Evolutionary conservation across 2,797 vertebrate species (phyloP).

Genomic region (Monodelphis domestica): DNA sequence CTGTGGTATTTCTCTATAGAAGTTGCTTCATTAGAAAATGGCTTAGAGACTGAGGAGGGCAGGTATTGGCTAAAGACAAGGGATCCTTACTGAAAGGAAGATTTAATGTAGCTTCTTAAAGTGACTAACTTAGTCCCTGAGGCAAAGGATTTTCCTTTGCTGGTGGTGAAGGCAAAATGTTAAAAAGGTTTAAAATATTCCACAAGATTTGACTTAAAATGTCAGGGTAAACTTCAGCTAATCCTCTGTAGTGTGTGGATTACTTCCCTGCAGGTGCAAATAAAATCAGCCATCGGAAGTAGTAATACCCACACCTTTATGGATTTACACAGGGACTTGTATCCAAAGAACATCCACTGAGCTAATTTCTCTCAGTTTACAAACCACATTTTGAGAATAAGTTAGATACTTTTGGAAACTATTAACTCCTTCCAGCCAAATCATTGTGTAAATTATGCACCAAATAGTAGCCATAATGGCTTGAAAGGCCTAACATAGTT

Average conservation of each 20-base stretch:
- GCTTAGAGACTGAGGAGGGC: background rate
- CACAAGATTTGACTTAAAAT: constrained; percentile 18
- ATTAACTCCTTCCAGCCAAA: background rate
- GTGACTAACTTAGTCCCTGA: background rate
- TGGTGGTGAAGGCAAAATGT: background rate
- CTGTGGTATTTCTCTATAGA: background rate
- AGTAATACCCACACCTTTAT: background rate
- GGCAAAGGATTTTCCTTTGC: background rate
- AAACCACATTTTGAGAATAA: background rate
- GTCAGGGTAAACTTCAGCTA: constrained; percentile 8
- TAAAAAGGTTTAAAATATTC: constrained; percentile 15
- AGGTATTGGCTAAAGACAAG: background rate
- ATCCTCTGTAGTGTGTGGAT: background rate
- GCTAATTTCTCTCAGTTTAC: background rate
- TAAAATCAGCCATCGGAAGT: constrained; percentile 29
- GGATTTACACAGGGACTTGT: constrained; percentile 33
- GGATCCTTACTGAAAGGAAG: background rate
- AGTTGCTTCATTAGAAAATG: background rate
- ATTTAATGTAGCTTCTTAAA: background rate
- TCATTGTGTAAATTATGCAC: background rate
- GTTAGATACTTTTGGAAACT: constrained; percentile 11
- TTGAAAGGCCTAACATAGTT: background rate
- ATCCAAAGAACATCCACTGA: background rate
- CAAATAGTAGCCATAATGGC: background rate
- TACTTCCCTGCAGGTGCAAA: constrained; percentile 15